Evolutionary conservation across 23 tunicate genomes (phyloP), one percentile per base, ranked within the genome.

Genomic region (Styela clava): DNA sequence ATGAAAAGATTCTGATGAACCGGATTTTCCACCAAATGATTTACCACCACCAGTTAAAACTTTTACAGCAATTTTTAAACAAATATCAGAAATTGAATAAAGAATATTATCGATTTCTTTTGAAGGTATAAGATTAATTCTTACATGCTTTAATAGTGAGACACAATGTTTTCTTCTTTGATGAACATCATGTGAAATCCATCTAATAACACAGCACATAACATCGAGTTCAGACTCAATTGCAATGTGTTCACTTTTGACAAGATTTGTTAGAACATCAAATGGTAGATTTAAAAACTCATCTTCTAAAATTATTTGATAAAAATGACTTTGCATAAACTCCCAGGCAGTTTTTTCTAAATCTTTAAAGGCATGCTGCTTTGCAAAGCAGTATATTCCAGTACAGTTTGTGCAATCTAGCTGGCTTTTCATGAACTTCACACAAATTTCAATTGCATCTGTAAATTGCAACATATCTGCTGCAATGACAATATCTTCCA

Each of bases 311-410:
- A 51, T 76, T 22, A 76, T 56, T 9, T 25, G 64, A 76, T 52
- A 23, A 56, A 76, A 76, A 52, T 76, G 35, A 22, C 29, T 37
- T 2, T 32, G 27, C 30, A 76, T 56, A 52, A 76, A 76, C 0
- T 27, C 36, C 81, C 81, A 76, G 12, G 81, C 81, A 24, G 81
- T 21, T 52, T 76, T 76, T 76, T 25, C 31, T 25, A 76, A 29
- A 25, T 52, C 29, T 37, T 33, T 33, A 21, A 76, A 37, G 0
- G 64, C 51, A 2, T 37, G 81, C 27, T 29, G 65, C 31, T 51
- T 37, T 24, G 81, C 81, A 76, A 76, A 76, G 29, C 81, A 76
- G 52, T 76, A 37, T 19, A 76, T 25, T 20, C 81, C 81, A 37
- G 36, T 36, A 28, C 65, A 51, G 23, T 76, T 76, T 23, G 51